Evolutionary conservation across 1,140 invertebrate species (phyloP).

Genomic region (Gonatopus flavifemur): DNA sequence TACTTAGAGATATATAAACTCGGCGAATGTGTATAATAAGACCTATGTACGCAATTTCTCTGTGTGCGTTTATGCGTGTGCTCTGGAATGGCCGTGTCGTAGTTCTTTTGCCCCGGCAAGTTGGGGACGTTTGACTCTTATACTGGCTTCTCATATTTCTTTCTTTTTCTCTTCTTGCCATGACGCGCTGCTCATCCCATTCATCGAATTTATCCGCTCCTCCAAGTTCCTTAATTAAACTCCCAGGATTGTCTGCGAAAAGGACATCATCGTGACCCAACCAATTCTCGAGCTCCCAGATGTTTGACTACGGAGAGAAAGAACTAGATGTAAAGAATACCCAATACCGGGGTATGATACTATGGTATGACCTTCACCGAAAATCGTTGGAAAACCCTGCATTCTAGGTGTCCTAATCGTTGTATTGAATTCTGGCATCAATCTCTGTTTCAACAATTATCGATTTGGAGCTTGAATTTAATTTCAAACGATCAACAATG

Average conservation of each 20-base stretch:
- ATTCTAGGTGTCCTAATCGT: too few relatives aligned
- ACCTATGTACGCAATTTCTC: neutral
- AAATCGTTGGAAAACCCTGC: too few relatives aligned
- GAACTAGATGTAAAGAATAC: too few relatives aligned
- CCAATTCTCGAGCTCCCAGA: slow-evolving; percentile 32
- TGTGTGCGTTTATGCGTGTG: neutral
- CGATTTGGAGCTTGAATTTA: too few relatives aligned
- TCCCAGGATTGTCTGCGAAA: slow-evolving; percentile 57
- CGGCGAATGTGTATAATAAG: slow-evolving; percentile 16
- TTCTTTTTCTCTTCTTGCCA: slow-evolving; percentile 2
- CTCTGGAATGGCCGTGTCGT: slow-evolving; percentile 13
- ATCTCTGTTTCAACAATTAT: too few relatives aligned
- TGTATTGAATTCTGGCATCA: too few relatives aligned
- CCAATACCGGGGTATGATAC: too few relatives aligned
- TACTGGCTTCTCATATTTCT: neutral
- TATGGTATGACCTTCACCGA: too few relatives aligned
- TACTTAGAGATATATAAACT: too few relatives aligned
- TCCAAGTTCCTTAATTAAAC: slow-evolving; percentile 57
- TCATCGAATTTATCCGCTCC: slow-evolving; percentile 54
- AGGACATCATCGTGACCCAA: slow-evolving; percentile 55
- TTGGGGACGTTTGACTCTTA: slow-evolving; percentile 44
- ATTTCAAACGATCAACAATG: too few relatives aligned
- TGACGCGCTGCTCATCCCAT: slow-evolving; percentile 30
- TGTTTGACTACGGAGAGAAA: slow-evolving; percentile 24
- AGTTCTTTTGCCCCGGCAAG: slow-evolving; percentile 24